phyloP scores from a whole-genome alignment of 2,797 vertebrate genomes.

The Chloroceryle inda region DNA sequence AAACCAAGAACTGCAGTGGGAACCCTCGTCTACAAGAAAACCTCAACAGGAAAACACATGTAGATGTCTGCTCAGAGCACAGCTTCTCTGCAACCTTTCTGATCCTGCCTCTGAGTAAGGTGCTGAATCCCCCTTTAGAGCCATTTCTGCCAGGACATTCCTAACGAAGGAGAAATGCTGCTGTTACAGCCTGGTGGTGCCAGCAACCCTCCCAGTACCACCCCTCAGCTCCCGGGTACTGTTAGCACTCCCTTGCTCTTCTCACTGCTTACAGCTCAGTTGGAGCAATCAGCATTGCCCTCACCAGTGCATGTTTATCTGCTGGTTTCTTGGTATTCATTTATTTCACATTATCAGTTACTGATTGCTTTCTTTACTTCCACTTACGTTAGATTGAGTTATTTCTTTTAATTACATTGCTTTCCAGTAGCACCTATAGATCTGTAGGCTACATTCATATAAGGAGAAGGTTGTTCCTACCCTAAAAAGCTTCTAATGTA shows the following conservation, averaged over 20 bases:
- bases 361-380: not conserved
- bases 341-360: not conserved
- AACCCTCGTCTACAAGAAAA: not conserved
- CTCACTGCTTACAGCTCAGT: not conserved
- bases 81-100: not conserved
- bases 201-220: accelerated
- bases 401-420: accelerated
- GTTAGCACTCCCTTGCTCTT: not conserved
- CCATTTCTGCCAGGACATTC: accelerated
- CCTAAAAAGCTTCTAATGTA: not conserved
- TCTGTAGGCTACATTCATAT: not conserved
- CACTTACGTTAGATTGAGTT: not conserved
- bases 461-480: not conserved
- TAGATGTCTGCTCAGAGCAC: not conserved
- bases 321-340: not conserved
- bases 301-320: not conserved
- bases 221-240: not conserved
- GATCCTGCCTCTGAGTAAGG: not conserved
- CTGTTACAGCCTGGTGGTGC: accelerated
- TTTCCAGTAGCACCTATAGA: not conserved
- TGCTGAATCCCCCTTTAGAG: not conserved
- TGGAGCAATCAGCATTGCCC: not conserved
- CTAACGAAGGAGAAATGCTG: not conserved
- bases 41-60: not conserved
- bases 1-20: accelerated